Base-by-base conservation (phyloP, 2,797 vertebrate species). In the Pogoniulus pusillus region DNA sequence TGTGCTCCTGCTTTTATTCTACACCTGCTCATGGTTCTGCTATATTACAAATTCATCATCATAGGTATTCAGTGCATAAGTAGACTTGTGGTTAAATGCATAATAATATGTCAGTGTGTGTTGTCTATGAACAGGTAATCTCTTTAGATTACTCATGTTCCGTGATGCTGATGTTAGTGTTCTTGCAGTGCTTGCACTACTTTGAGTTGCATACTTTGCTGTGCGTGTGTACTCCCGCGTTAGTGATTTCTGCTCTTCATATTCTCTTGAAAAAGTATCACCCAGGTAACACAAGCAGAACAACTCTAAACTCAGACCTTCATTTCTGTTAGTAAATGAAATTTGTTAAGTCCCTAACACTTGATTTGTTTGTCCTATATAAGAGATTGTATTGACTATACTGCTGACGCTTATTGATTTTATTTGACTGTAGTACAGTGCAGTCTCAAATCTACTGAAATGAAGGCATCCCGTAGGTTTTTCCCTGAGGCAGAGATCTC, bases 301-400 rank as follows among this genome's bases (percentile, higher is more conserved):
- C 43, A 85, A 70, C 62, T 91, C 77, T 41, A 51, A 80, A 86
- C 53, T 72, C 69, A 76, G 77, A 49, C 74, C 82, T 91, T 92
- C 12, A 10, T 94, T 90, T 93, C 81, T 91, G 45, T 90, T 84
- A 75, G 84, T 75, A 91, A 95, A 94, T 90, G 57, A 89, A 73
- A 54, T 77, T 34, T 79, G 72, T 87, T 70, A 88, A 93, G 85
- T 85, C 74, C 72, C 12, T 32, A 70, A 20, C 0, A 0, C 32
- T 57, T 70, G 24, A 24, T 74, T 37, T 60, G 4, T 73, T 92
- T 82, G 45, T 47, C 16, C 34, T 49, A 16, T 47, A 15, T 5
- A 37, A 51, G 63, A 65, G 79, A 20, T 63, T 2, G 5, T 32
- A 16, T 77, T 88, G 66, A 83, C 59, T 80, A 16, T 77, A 45